These are phyloP conservation scores for Drosophila serrata DNA, from an alignment of 1,140 invertebrate species.

Conservation along the genomic window DNA sequence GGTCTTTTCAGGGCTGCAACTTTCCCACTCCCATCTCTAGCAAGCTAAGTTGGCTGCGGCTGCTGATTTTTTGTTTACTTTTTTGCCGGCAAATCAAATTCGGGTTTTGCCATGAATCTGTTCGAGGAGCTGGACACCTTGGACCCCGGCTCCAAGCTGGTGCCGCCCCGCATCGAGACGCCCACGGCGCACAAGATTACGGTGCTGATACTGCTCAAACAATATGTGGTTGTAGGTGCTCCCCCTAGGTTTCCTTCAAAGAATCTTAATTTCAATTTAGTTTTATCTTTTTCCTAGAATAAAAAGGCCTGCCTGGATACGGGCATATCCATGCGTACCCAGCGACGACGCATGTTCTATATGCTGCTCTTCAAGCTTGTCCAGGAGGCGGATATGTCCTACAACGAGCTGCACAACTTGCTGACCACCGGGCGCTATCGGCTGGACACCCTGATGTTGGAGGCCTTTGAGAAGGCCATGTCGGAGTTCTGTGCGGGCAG, in stretches of 20 bases:
- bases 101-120: conserved; percentile 53
- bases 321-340: conserved; percentile 64
- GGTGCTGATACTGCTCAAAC: conserved; percentile 77
- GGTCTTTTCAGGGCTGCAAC: conserved; percentile 18
- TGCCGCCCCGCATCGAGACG: conserved; percentile 67
- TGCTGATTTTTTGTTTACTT: conserved; percentile 29
- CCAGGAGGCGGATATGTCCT: conserved; percentile 89
- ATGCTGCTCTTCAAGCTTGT: conserved; percentile 88
- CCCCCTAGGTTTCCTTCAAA: background rate
- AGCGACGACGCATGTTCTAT: conserved; percentile 87
- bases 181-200: conserved; percentile 81
- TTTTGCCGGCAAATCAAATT: conserved; percentile 61
- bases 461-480: conserved; percentile 87
- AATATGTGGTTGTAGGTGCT: conserved; percentile 75
- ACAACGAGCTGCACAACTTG: conserved; percentile 87
- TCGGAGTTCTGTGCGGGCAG: conserved; percentile 86
- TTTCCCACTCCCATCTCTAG: background rate
- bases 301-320: conserved; percentile 67
- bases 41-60: conserved; percentile 50
- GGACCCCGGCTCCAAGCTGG: conserved; percentile 65
- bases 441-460: conserved; percentile 86
- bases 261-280: background rate
- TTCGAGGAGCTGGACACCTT: conserved; percentile 79
- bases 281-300: conserved; percentile 43
- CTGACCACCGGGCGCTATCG: conserved; percentile 87